Evolutionary conservation across 2,888 invertebrate genomes (phyloP).

Genomic region (Acanthosepion esculentum): DNA sequence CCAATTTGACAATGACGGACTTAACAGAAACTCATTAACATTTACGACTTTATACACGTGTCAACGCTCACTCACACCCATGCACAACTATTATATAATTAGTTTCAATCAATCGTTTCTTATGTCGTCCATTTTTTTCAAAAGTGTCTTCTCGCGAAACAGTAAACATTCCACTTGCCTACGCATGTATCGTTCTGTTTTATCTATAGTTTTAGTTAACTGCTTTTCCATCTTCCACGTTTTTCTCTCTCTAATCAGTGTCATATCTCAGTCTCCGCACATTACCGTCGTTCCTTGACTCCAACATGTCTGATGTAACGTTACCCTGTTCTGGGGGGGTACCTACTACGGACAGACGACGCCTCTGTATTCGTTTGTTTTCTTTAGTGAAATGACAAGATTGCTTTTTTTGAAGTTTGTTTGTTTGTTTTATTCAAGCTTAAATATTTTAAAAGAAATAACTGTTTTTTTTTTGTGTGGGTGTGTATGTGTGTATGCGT

Average conservation of each 20-base stretch:
- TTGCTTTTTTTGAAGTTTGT: neutral
- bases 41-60: neutral
- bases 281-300: neutral
- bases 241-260: neutral
- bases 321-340: neutral
- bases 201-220: no score
- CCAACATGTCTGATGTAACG: neutral
- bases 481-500: no score
- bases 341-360: neutral
- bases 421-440: no score
- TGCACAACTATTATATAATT: neutral
- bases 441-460: no score
- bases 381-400: neutral
- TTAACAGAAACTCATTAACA: no score
- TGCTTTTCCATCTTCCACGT: neutral
- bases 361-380: neutral
- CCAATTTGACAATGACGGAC: no score
- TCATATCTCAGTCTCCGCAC: neutral
- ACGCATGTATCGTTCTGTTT: no score
- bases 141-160: no score
- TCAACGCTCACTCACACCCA: neutral
- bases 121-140: no score
- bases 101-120: no score
- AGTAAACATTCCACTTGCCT: no score
- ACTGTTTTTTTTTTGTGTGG: no score